These are phyloP conservation scores for Chlorospingus semifuscus DNA, from an alignment of 2,797 vertebrate species.

Conservation along the genomic window DNA sequence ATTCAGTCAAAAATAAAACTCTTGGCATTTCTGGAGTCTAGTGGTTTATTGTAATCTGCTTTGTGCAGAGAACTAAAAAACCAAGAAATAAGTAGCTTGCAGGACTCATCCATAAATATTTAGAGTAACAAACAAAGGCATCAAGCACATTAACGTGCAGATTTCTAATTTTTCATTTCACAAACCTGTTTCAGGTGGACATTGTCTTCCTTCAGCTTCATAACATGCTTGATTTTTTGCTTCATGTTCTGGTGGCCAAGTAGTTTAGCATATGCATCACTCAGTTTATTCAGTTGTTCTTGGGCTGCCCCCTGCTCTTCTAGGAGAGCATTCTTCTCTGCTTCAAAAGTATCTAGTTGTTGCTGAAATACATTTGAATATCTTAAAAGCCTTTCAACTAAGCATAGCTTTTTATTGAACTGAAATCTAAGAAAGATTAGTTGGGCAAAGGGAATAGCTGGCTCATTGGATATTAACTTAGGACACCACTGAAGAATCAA, in stretches of 20 bases:
- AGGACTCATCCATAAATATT: not conserved
- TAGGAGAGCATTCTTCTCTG: conserved; percentile 84
- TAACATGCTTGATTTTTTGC: conserved; percentile 97
- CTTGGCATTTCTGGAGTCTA: not conserved
- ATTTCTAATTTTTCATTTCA: not conserved
- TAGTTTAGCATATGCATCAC: conserved; percentile 89
- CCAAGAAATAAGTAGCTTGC: not conserved
- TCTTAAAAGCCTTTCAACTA: not conserved
- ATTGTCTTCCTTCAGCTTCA: conserved; percentile 94
- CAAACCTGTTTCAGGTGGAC: conserved; percentile 86
- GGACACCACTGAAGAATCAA: not conserved
- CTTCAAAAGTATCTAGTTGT: conserved; percentile 90
- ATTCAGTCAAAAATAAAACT: not conserved
- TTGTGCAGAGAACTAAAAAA: not conserved
- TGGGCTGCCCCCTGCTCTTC: conserved; percentile 89
- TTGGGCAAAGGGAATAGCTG: not conserved
- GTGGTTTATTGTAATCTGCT: not conserved
- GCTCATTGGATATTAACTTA: not conserved
- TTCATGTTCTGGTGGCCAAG: conserved; percentile 96
- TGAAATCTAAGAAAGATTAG: not conserved
- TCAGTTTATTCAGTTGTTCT: conserved; percentile 88
- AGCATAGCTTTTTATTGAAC: not conserved
- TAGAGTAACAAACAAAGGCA: not conserved
- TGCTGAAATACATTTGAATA: conserved; percentile 72
- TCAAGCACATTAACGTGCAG: not conserved